phyloP scores from a whole-genome alignment of 2,888 invertebrate genomes.

The Ennomos quercinarius region DNA sequence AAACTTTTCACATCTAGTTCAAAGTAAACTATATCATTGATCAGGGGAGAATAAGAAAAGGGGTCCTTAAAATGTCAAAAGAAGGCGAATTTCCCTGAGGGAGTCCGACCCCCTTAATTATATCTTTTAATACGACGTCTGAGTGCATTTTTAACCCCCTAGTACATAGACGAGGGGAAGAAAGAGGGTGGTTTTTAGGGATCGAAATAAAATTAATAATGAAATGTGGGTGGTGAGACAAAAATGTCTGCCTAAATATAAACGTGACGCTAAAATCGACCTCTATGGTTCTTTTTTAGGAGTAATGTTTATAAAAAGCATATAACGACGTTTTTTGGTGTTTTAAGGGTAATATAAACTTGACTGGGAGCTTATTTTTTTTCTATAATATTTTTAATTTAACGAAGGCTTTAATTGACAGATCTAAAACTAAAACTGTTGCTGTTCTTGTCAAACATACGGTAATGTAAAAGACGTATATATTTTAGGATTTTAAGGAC shows the following conservation, averaged over 20 bases:
- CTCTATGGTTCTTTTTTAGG: not conserved
- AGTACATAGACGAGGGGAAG: constrained; percentile 55
- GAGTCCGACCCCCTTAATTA: constrained; percentile 79
- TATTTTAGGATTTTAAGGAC: too few relatives aligned
- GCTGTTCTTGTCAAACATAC: too few relatives aligned
- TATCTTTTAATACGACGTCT: constrained; percentile 84
- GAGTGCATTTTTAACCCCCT: constrained; percentile 81
- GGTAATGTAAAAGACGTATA: too few relatives aligned
- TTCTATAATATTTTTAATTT: too few relatives aligned
- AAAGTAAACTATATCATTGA: constrained; percentile 17
- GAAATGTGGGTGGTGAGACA: constrained; percentile 30
- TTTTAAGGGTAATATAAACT: too few relatives aligned
- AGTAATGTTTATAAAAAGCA: not conserved
- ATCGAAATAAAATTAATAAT: constrained; percentile 44
- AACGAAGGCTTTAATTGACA: too few relatives aligned
- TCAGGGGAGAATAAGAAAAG: constrained; percentile 70
- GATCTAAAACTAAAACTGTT: too few relatives aligned
- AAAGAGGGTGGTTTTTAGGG: constrained; percentile 48
- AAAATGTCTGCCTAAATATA: constrained; percentile 34
- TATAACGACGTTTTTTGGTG: too few relatives aligned
- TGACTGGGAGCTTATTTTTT: too few relatives aligned
- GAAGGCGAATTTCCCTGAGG: constrained; percentile 80
- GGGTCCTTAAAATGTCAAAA: constrained; percentile 83
- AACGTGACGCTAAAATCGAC: too few relatives aligned
- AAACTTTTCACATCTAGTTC: constrained; percentile 38